These are phyloP conservation scores for Crioceris asparagi DNA, from an alignment of 2,888 invertebrate species.

Conservation along the genomic window DNA sequence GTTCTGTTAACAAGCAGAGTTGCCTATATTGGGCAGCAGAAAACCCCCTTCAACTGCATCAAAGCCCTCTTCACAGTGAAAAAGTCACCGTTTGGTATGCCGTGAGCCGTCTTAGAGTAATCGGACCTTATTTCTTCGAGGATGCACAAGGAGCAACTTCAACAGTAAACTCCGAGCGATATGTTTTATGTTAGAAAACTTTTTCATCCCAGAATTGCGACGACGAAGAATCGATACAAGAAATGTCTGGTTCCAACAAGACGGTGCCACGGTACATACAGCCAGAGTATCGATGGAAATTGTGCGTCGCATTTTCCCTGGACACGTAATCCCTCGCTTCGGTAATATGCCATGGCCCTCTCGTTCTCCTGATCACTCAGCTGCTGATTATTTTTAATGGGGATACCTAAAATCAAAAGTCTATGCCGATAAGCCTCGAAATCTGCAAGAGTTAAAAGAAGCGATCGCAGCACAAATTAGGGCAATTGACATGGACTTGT, in stretches of 20 bases:
- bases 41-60: conserved; percentile 11
- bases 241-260: conserved; percentile 1
- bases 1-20: conserved; percentile 14
- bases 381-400: conserved; percentile 7
- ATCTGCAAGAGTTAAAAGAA: conserved; percentile 6
- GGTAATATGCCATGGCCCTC: conserved; percentile 4
- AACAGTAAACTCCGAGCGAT: conserved; percentile 5
- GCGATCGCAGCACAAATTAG: conserved; percentile 6
- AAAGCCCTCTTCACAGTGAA: conserved; percentile 11
- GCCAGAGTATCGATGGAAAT: conserved; percentile 1
- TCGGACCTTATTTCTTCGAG: conserved; percentile 3
- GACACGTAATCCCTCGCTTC: conserved; percentile 1
- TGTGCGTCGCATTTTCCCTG: conserved; percentile 1
- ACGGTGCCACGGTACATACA: conserved; percentile 3
- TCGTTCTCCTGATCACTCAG: conserved; percentile 4
- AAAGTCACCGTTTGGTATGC: conserved; percentile 2
- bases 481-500: conserved; percentile 6
- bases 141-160: not conserved
- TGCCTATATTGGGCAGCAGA: conserved; percentile 13
- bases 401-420: conserved; percentile 5
- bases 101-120: too few relatives aligned
- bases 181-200: conserved; percentile 1
- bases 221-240: conserved; percentile 2
- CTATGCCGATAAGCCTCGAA: conserved; percentile 7
- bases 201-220: conserved; percentile 4